Percentiles rank a stretch among this genome's conserved stretches.
Evolutionary conservation across 2,113 vertebrate species (phyloP).

Genomic region (Scortum barcoo): DNA sequence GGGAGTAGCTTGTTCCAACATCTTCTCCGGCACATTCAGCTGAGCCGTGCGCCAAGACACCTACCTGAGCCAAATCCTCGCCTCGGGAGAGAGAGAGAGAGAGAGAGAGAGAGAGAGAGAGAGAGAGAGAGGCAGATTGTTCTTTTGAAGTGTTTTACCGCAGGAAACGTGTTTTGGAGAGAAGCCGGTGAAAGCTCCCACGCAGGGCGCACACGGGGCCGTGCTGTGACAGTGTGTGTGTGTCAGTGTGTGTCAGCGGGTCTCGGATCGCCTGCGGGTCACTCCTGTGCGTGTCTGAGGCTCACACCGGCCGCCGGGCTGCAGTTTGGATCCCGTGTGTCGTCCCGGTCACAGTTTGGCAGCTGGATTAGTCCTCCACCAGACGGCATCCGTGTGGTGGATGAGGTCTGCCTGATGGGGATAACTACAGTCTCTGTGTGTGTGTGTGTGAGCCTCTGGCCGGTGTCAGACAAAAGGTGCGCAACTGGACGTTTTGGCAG

Average conservation of each 20-base stretch:
- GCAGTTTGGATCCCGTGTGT: slow-evolving; percentile 29
- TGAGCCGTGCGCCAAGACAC: slow-evolving; percentile 42
- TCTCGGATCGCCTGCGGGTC: slow-evolving; percentile 20
- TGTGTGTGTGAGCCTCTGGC: neutral
- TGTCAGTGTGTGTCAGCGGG: no score
- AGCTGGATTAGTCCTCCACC: neutral
- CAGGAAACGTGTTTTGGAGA: neutral
- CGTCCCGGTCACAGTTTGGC: slow-evolving; percentile 55
- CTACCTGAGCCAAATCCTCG: slow-evolving; percentile 45
- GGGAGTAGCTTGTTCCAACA: slow-evolving; percentile 59
- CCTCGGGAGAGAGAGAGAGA: no score
- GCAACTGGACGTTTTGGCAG: slow-evolving; percentile 29
- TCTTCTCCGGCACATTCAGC: slow-evolving; percentile 33
- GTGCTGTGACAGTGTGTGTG: slow-evolving; percentile 3
- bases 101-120: no score
- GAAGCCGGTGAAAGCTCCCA: slow-evolving; percentile 27
- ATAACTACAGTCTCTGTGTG: neutral
- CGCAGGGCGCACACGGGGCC: slow-evolving; percentile 8
- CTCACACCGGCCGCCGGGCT: neutral
- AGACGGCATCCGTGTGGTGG: slow-evolving; percentile 40
- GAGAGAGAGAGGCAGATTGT: slow-evolving; percentile 73
- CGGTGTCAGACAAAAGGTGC: slow-evolving; percentile 36
- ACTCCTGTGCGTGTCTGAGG: slow-evolving; percentile 29
- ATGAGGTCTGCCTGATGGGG: slow-evolving; percentile 13
- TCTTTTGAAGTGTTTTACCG: slow-evolving; percentile 34